phyloP scores from a whole-genome alignment of 2,113 vertebrate genomes.

The Saimiri boliviensis region DNA sequence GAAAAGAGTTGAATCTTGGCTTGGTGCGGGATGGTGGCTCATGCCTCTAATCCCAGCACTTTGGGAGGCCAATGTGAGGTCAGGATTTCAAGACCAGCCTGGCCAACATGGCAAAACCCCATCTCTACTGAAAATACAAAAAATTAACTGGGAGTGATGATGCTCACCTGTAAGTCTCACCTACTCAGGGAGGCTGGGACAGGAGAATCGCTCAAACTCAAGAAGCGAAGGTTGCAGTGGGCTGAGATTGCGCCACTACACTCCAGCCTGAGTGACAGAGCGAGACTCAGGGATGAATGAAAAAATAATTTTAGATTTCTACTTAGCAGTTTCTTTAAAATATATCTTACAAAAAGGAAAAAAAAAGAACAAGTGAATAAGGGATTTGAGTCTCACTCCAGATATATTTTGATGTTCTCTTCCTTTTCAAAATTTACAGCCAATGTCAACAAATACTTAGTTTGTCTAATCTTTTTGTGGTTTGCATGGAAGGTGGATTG shows the following conservation, averaged over 20 bases:
- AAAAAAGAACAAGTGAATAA: background rate
- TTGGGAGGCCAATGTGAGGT: no score
- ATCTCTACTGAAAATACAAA: no score
- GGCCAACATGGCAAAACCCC: no score
- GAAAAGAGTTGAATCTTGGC: background rate
- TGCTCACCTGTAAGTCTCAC: no score
- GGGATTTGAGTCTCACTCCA: conserved; percentile 53
- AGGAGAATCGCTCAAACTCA: no score
- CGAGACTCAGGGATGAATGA: background rate
- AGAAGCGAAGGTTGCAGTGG: no score
- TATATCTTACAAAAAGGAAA: background rate
- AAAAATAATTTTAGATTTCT: background rate
- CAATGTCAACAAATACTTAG: conserved; percentile 69
- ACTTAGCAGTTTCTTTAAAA: conserved; percentile 14
- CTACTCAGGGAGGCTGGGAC: no score
- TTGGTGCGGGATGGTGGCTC: background rate
- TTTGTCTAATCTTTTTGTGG: conserved; percentile 75
- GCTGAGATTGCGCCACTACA: no score
- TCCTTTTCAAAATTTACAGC: conserved; percentile 54
- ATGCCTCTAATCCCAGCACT: no score
- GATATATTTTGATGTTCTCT: conserved; percentile 61
- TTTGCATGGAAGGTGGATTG: conserved; percentile 65
- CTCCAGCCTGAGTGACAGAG: no score
- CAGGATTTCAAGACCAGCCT: no score
- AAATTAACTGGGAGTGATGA: no score